These are phyloP conservation scores for Lampropteryx suffumata DNA, from an alignment of 2,888 invertebrate genomes.

Conservation along the genomic window DNA sequence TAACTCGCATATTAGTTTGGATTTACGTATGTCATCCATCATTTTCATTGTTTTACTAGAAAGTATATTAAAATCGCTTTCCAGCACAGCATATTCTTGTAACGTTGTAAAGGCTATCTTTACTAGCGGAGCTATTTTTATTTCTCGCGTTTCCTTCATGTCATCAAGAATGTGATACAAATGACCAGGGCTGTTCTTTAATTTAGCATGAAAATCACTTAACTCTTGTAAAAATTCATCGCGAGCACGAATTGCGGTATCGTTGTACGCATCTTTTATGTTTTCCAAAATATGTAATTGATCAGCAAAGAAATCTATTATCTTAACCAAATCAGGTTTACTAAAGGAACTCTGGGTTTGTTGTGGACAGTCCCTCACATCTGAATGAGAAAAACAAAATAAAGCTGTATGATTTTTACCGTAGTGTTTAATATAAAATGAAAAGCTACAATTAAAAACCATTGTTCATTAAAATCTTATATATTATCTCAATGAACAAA, in stretches of 20 bases:
- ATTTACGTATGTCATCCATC: constrained; percentile 28
- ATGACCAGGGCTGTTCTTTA: constrained; percentile 40
- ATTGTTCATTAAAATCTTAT: no score
- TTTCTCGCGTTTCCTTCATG: constrained; percentile 29
- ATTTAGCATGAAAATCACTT: constrained; percentile 31
- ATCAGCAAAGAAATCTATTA: constrained; percentile 40
- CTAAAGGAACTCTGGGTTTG: constrained; percentile 38
- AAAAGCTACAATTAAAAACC: no score
- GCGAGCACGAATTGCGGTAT: constrained; percentile 27
- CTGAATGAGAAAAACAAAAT: constrained; percentile 8
- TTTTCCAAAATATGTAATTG: constrained; percentile 29
- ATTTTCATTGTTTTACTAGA: constrained; percentile 18
- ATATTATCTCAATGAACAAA: no score
- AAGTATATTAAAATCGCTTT: constrained; percentile 26
- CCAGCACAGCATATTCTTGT: constrained; percentile 26
- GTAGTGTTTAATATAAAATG: no score
- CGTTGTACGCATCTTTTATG: constrained; percentile 31
- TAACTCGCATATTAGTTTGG: constrained; percentile 38
- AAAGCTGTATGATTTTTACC: not conserved
- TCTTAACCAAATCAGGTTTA: constrained; percentile 39
- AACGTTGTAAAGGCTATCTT: constrained; percentile 27
- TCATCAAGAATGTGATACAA: constrained; percentile 48
- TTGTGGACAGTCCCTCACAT: constrained; percentile 15
- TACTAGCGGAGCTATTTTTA: constrained; percentile 35
- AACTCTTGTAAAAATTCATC: constrained; percentile 33